Conservation (phyloP, 2,797 vertebrate species). For the Sparus aurata region DNA sequence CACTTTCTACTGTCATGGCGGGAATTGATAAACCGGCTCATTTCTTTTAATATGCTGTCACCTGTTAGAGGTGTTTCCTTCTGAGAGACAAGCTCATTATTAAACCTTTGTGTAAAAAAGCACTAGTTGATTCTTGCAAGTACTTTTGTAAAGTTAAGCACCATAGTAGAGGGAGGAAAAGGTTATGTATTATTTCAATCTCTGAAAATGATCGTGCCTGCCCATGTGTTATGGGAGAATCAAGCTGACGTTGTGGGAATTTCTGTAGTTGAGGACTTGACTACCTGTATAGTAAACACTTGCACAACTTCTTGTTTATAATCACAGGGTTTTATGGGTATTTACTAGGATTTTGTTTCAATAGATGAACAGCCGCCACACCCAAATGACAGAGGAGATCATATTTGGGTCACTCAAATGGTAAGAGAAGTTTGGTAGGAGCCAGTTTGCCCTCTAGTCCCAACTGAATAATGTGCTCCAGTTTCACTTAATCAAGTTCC, state of each 20-base stretch:
- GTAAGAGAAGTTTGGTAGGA: slow-evolving; percentile 37
- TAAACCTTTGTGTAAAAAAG: slow-evolving; percentile 12
- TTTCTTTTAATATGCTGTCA: slow-evolving; percentile 17
- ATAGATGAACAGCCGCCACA: slow-evolving; percentile 51
- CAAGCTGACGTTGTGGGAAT: slow-evolving; percentile 27
- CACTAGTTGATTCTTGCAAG: not conserved
- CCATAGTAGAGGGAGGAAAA: not conserved
- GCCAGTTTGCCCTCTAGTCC: slow-evolving; percentile 62
- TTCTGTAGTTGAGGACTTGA: slow-evolving; percentile 4
- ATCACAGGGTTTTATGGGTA: slow-evolving; percentile 34
- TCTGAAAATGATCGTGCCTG: not conserved
- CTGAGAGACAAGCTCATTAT: slow-evolving; percentile 23
- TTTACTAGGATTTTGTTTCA: slow-evolving; percentile 58
- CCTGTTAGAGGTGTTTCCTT: slow-evolving; percentile 7
- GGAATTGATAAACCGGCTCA: slow-evolving; percentile 34
- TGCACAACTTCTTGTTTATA: slow-evolving; percentile 28
- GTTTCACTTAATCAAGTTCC: slow-evolving; percentile 61
- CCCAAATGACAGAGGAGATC: slow-evolving; percentile 57
- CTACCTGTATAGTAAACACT: slow-evolving; percentile 55
- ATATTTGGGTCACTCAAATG: slow-evolving; percentile 59
- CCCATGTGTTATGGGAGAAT: slow-evolving; percentile 11
- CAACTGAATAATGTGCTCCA: slow-evolving; percentile 41
- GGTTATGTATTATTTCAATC: not conserved
- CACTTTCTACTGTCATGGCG: slow-evolving; percentile 35
- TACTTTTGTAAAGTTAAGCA: not conserved